phyloP scores from a whole-genome alignment of 1,140 invertebrate species.

The Anoplophora glabripennis region DNA sequence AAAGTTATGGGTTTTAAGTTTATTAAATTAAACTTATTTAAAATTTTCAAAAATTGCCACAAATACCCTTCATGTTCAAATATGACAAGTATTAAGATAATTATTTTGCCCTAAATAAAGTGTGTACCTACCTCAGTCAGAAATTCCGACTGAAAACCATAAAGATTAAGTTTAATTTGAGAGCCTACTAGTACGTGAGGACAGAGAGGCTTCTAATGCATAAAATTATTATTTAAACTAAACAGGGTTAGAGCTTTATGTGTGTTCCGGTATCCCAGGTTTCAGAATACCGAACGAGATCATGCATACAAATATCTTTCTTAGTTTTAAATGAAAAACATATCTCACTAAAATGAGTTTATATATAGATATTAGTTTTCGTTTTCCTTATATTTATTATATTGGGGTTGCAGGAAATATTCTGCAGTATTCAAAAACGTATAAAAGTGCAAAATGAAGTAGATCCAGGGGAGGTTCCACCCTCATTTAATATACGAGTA shows the following conservation, averaged over 20 bases:
- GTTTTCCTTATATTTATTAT: not conserved
- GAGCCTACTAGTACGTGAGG: too few relatives aligned
- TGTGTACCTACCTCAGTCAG: too few relatives aligned
- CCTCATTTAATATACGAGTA: too few relatives aligned
- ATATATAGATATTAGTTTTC: not conserved
- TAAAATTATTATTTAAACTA: slow-evolving; percentile 1
- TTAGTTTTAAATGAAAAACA: slow-evolving; percentile 3
- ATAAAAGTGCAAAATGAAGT: not conserved
- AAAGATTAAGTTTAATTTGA: too few relatives aligned
- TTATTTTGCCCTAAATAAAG: too few relatives aligned
- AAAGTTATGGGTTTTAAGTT: too few relatives aligned
- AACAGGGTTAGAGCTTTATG: slow-evolving; percentile 1
- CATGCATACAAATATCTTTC: not conserved
- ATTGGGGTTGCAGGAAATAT: not conserved
- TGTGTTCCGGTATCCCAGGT: not conserved
- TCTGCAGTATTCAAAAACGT: not conserved
- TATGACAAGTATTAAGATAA: too few relatives aligned
- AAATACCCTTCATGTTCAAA: too few relatives aligned
- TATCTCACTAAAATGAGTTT: not conserved
- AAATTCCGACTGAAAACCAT: too few relatives aligned
- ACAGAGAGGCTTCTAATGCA: not conserved
- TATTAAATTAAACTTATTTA: too few relatives aligned
- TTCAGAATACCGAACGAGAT: not conserved
- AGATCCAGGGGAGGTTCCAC: too few relatives aligned
- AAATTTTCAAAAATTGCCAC: too few relatives aligned